A percentile compares a stretch with the other conserved stretches of the same genome.
phyloP scores from a whole-genome alignment of 2,113 vertebrate genomes.

The Tachycineta bicolor region DNA sequence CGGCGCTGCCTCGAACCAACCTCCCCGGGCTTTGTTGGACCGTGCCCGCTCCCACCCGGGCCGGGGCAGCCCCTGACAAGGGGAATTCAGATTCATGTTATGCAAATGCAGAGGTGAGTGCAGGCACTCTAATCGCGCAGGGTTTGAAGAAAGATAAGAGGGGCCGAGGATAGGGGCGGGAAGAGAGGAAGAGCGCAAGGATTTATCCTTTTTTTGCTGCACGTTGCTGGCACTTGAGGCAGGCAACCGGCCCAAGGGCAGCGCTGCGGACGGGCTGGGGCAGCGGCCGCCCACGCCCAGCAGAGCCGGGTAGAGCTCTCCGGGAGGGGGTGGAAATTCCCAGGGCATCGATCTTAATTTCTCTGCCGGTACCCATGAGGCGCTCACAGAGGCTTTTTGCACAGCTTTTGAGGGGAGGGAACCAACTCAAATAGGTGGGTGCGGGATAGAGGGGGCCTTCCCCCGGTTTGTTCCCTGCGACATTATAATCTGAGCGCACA shows the following conservation, averaged over 20 bases:
- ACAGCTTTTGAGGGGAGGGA: not conserved
- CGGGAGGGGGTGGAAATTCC: not conserved
- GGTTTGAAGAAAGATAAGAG: not conserved
- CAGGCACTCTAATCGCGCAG: not conserved
- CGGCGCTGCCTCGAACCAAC: not conserved
- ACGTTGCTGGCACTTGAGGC: not conserved
- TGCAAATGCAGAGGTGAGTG: conserved; percentile 16
- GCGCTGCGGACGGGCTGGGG: not conserved
- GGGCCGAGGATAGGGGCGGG: too few species aligned
- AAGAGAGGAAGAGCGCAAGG: not conserved
- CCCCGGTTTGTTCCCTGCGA: not conserved
- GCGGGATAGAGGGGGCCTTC: not conserved
- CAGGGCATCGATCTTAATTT: not conserved
- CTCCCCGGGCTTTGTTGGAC: not conserved
- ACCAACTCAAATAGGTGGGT: not conserved
- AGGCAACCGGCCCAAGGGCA: not conserved
- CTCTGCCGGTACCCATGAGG: not conserved
- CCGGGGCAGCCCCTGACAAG: not conserved
- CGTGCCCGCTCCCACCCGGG: not conserved
- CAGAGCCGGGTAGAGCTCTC: not conserved
- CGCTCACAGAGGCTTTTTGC: not conserved
- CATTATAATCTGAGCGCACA: conserved; percentile 48
- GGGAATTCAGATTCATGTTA: not conserved
- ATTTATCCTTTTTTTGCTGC: not conserved
- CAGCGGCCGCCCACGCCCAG: not conserved